Percentiles rank a stretch among this genome's conserved stretches.
Evolutionary conservation across 1,140 invertebrate genomes (phyloP).

Genomic region (Dreissena rostriformis): DNA sequence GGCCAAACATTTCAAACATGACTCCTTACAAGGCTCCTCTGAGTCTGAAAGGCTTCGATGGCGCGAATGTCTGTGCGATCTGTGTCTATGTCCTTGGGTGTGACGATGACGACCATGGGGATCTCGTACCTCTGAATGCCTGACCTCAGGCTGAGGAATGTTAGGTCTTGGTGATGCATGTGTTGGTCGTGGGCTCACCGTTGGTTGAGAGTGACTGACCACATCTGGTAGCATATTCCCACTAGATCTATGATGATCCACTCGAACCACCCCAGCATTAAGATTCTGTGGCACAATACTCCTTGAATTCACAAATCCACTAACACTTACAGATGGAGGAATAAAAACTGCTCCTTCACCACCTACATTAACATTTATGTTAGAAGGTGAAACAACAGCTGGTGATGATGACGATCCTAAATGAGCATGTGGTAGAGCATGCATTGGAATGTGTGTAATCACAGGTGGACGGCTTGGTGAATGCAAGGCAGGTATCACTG

Average conservation of each 20-base stretch:
- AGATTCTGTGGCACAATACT: slow-evolving; percentile 66
- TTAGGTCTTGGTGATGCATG: slow-evolving; percentile 41
- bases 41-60: slow-evolving; percentile 50
- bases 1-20: slow-evolving; percentile 77
- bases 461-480: not conserved
- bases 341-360: not conserved
- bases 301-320: slow-evolving; percentile 5
- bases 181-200: slow-evolving; percentile 20
- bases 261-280: slow-evolving; percentile 59
- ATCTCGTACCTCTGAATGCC: slow-evolving; percentile 25
- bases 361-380: slow-evolving; percentile 38
- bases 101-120: slow-evolving; percentile 49
- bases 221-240: slow-evolving; percentile 40
- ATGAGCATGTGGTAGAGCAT: slow-evolving; percentile 23
- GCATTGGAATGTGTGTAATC: not conserved
- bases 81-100: slow-evolving; percentile 35
- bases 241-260: slow-evolving; percentile 44
- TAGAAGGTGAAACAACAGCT: slow-evolving; percentile 40
- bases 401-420: slow-evolving; percentile 9
- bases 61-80: slow-evolving; percentile 57
- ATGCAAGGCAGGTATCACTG: not conserved
- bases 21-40: slow-evolving; percentile 70
- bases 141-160: slow-evolving; percentile 35
- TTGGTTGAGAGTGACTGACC: slow-evolving; percentile 48
- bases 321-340: not conserved